These are phyloP conservation scores for Apamea crenata DNA, from an alignment of 2,888 invertebrate species.

Conservation along the genomic window DNA sequence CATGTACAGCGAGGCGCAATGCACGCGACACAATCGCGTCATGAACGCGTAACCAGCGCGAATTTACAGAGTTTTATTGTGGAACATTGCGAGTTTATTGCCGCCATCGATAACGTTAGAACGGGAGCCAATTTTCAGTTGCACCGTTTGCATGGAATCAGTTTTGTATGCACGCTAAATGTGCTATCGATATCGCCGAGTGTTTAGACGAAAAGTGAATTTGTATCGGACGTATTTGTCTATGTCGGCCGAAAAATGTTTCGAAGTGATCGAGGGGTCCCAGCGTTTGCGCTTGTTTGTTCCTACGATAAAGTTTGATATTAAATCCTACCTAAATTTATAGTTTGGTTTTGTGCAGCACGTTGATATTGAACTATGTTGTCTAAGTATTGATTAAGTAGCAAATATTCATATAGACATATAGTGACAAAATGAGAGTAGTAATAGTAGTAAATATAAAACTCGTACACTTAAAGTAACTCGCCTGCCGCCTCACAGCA, in stretches of 20 bases:
- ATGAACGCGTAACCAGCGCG: slow-evolving; percentile 53
- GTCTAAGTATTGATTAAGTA: neutral
- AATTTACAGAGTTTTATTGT: slow-evolving; percentile 61
- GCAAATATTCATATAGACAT: slow-evolving; percentile 7
- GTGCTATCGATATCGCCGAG: slow-evolving; percentile 56
- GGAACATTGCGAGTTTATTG: slow-evolving; percentile 66
- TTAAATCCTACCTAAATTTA: slow-evolving; percentile 18
- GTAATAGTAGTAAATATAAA: slow-evolving; percentile 4
- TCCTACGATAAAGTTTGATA: neutral
- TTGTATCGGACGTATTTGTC: slow-evolving; percentile 62
- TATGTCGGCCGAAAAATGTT: slow-evolving; percentile 38
- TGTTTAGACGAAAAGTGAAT: slow-evolving; percentile 67
- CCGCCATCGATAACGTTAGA: slow-evolving; percentile 66
- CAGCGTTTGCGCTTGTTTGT: slow-evolving; percentile 3
- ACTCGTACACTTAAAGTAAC: slow-evolving; percentile 13
- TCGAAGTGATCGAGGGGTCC: slow-evolving; percentile 24
- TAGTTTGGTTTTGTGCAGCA: slow-evolving; percentile 11
- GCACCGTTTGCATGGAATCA: slow-evolving; percentile 58
- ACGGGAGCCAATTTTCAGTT: slow-evolving; percentile 66
- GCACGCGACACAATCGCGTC: slow-evolving; percentile 30
- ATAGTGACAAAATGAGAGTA: neutral
- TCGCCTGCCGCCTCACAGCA: slow-evolving; percentile 9
- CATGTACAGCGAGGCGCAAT: neutral
- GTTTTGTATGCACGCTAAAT: slow-evolving; percentile 58
- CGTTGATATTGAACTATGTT: slow-evolving; percentile 5